Evolutionary conservation across 2,888 invertebrate species (phyloP).

Genomic region (Tubulanus polymorphus): DNA sequence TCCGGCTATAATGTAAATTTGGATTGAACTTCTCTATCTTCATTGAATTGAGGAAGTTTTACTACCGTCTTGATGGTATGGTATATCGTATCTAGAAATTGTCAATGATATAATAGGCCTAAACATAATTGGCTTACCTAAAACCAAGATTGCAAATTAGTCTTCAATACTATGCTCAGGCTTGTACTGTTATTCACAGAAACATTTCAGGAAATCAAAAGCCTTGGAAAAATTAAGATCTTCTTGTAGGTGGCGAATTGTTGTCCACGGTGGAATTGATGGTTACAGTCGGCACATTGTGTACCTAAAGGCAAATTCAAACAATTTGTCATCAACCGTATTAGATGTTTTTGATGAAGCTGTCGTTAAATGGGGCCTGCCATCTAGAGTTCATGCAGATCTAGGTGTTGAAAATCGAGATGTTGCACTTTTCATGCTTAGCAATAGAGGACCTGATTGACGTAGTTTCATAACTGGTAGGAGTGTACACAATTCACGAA

Average conservation of each 20-base stretch:
- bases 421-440: constrained; percentile 20
- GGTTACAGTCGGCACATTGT: constrained; percentile 22
- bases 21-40: too few relatives aligned
- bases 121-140: too few relatives aligned
- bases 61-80: too few relatives aligned
- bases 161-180: too few relatives aligned
- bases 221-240: too few relatives aligned
- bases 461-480: constrained; percentile 18
- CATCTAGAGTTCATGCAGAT: constrained; percentile 18
- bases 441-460: constrained; percentile 1
- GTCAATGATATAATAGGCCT: too few relatives aligned
- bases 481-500: constrained; percentile 18
- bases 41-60: too few relatives aligned
- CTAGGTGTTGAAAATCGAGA: constrained; percentile 22
- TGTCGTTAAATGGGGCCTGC: constrained; percentile 17
- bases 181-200: too few relatives aligned
- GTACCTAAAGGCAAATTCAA: constrained; percentile 16
- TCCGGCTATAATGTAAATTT: too few relatives aligned
- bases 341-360: constrained; percentile 18
- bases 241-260: constrained; percentile 21
- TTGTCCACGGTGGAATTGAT: constrained; percentile 23
- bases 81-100: too few relatives aligned
- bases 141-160: too few relatives aligned
- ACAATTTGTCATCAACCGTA: constrained; percentile 19
- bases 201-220: too few relatives aligned